Evolutionary conservation across 1,140 invertebrate species (phyloP), one percentile per base, ranked within the genome.

Genomic region (Scaptomyza graminum): DNA sequence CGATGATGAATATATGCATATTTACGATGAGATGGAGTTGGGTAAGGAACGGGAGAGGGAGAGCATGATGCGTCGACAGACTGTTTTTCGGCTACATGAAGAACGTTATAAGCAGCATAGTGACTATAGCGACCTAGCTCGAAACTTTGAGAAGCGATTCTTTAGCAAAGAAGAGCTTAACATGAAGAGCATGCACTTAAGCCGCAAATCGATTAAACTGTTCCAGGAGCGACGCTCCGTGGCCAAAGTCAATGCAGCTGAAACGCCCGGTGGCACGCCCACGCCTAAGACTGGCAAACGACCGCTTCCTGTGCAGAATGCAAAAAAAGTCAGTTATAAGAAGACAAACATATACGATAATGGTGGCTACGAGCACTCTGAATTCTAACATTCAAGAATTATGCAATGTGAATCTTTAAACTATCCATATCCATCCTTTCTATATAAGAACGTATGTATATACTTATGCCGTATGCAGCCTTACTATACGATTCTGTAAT

Each of bases 91-190:
- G 39, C 62, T 91, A 22, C 78, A 90, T 12, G 84, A 88, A 54
- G 68, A 75, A 6, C 69, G 82, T 2, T 79, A 91, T 62, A 88
- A 79, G 34, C 60, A 59, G 31, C 75, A 76, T 28, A 76, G 46
- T 11, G 90, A 91, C 65, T 91, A 85, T 51, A 91, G 87, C 52
- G 89, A 91, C 70, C 55, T 91, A 70, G 85, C 87, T 22, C 25
- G 69, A 0, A 91, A 91, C 43, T 91, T 91, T 5, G 81, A 91
- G 65, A 56, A 77, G 3, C 74, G 87, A 2, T 91, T 90, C 65
- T 80, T 90, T 5, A 72, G 89, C 37, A 89, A 91, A 43, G 90
- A 80, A 51, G 80, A 91, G 3, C 61, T 91, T 8, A 91, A 89
- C 34, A 77, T 91, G 9, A 83, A 87, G 72, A 77, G 83, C 5